Percentiles rank a stretch among this genome's conserved stretches.
Evolutionary conservation across 1,140 invertebrate genomes (phyloP).

Genomic region (Drosophila novamexicana): DNA sequence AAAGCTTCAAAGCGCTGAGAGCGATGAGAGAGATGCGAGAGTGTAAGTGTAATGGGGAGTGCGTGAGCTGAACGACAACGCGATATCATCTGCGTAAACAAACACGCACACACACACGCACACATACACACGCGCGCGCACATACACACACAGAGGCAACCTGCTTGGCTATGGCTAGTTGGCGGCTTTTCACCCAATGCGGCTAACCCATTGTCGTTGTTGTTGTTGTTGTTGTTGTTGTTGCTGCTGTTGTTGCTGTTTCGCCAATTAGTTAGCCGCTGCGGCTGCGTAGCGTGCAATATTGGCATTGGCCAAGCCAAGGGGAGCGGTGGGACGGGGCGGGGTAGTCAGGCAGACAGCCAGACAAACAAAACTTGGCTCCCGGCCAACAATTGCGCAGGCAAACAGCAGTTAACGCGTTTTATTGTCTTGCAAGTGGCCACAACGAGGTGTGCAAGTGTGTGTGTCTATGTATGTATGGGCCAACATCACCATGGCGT

Average conservation of each 20-base stretch:
- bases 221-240: slow-evolving; percentile 51
- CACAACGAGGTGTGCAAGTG: slow-evolving; percentile 25
- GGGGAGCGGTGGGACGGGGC: background rate
- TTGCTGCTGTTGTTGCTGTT: slow-evolving; percentile 40
- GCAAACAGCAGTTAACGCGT: slow-evolving; percentile 78
- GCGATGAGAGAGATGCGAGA: slow-evolving; percentile 22
- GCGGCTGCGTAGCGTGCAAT: slow-evolving; percentile 63
- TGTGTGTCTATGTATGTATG: slow-evolving; percentile 15
- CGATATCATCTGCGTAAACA: slow-evolving; percentile 51
- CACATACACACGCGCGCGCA: background rate
- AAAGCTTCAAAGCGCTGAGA: slow-evolving; percentile 20
- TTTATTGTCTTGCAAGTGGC: slow-evolving; percentile 75
- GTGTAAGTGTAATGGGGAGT: slow-evolving; percentile 44
- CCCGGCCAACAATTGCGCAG: slow-evolving; percentile 58
- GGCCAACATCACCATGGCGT: slow-evolving; percentile 15
- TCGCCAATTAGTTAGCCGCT: slow-evolving; percentile 57
- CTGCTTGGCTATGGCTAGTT: slow-evolving; percentile 49
- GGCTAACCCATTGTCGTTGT: slow-evolving; percentile 46
- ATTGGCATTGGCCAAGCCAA: slow-evolving; percentile 63
- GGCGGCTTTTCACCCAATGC: slow-evolving; percentile 51
- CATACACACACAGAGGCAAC: slow-evolving; percentile 20
- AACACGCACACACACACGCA: slow-evolving; percentile 13
- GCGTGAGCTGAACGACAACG: slow-evolving; percentile 47
- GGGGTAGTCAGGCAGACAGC: background rate
- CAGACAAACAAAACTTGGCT: slow-evolving; percentile 65